These are phyloP conservation scores for Netelia fuscicornis DNA, from an alignment of 2,888 invertebrate genomes.

Conservation along the genomic window DNA sequence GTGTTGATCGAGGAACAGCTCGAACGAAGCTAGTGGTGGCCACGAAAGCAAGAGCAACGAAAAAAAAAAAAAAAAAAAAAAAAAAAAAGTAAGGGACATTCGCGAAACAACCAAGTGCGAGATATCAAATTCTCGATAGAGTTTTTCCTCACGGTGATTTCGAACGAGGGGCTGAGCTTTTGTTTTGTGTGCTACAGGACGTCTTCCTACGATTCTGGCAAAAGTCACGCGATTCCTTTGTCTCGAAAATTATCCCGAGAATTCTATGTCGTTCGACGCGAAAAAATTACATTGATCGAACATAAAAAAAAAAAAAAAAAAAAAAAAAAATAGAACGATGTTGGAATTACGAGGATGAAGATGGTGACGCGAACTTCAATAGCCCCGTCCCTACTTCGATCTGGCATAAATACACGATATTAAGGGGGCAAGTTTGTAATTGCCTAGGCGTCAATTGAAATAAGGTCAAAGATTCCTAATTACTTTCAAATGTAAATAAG, in stretches of 20 bases:
- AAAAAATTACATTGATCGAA: conserved; percentile 3
- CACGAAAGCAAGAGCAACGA: background rate
- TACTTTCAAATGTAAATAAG: conserved; percentile 66
- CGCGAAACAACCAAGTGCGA: conserved; percentile 10
- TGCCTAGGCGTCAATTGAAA: conserved; percentile 69
- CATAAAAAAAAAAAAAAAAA: background rate
- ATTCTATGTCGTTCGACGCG: conserved; percentile 13
- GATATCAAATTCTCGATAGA: background rate
- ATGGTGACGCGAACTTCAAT: conserved; percentile 10
- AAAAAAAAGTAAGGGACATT: background rate
- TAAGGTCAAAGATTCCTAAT: conserved; percentile 68
- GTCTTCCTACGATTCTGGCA: conserved; percentile 46
- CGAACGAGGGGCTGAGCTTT: conserved; percentile 22
- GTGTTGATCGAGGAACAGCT: conserved; percentile 27
- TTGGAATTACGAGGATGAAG: conserved; percentile 19
- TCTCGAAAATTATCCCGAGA: background rate
- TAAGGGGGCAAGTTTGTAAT: conserved; percentile 56
- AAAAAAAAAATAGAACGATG: conserved; percentile 14
- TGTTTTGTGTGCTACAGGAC: conserved; percentile 33
- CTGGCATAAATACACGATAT: conserved; percentile 32
- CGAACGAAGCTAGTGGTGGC: conserved; percentile 21
- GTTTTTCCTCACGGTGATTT: conserved; percentile 12
- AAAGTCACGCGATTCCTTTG: conserved; percentile 34
- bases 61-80: background rate
- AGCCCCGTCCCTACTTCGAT: background rate